Base-by-base conservation (phyloP, 2,113 vertebrate species). In the Carollia perspicillata region DNA sequence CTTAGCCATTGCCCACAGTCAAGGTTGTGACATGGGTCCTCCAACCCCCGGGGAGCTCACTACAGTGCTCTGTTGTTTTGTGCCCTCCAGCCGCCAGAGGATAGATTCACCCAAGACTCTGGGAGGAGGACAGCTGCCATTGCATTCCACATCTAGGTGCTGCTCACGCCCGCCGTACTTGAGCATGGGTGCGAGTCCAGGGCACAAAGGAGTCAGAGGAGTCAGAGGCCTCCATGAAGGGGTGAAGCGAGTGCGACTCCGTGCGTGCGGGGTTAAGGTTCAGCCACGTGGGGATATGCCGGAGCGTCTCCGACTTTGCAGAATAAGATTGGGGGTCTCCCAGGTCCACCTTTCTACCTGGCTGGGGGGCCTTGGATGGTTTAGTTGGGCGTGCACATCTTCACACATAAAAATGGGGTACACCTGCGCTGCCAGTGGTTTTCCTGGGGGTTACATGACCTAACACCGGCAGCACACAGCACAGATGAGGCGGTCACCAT, bases 391-490 rank as follows among this genome's bases (percentile, higher is more conserved):
- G 30, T 74, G 20, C 22, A 3, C 23, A 60, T 28, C 37, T 63
- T 77, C 33, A 20, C 30, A 3, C 28, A 51, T 51, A 37, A 78
- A 81, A 81, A 79, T 14, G 51, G 13, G 22, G 0, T 47, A 11
- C 49, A n/a, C 58, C 42, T 90, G 18, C 68, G 30, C 83, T 79
- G 2, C 8, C 37, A 23, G 40, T 47, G 30, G 5, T n/a, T 80
- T 84, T 49, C 35, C 53, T n/a, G 5, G n/a, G 49, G 30, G n/a
- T 37, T 71, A 20, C 28, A 20, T 26, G 60, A 66, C 16, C 8
- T 1, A 30, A 37, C 8, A 2, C 5, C 9, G 10, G 11, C 14
- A 53, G 55, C 60, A 0, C 14, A 2, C 10, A 1, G 16, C n/a
- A 17, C 13, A 10, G 23, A 65, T 7, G n/a, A 55, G 16, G 9